Evolutionary conservation across 2,113 vertebrate species (phyloP), one percentile per base, ranked within the genome.

Genomic region (Myrmecobius fasciatus): DNA sequence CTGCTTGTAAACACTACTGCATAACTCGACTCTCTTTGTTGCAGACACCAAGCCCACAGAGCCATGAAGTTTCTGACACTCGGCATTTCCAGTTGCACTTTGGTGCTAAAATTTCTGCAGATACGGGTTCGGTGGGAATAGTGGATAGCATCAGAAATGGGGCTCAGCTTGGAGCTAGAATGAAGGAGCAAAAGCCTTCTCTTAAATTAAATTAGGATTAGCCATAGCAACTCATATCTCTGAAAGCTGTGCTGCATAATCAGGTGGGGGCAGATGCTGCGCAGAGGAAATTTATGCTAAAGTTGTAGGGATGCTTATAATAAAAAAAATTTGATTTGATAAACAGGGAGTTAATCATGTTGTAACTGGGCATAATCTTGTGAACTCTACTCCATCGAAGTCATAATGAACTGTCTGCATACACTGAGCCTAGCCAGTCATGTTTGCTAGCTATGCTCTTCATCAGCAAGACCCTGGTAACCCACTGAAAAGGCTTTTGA

Each of bases 321-420:
- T 98, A 95, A 94, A 93, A 88, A 89, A 94, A 60, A 83, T 36
- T 54, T 92, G 94, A 98, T 98, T 97, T 56, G 8, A 98, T 96
- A 97, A 98, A 95, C 54, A 96, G 94, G 53, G 95, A 97, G 92
- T 97, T 98, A 98, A 98, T 98, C 97, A 94, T 91, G 3, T 97
- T 97, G 93, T 97, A 98, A 98, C 88, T 96, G 89, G 97, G 53
- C 93, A 93, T 96, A 97, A 98, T 98, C 94, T 98, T 93, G 60
- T 96, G 96, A 98, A 95, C 96, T 75, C 43, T 93, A 97, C 93
- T 98, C 93, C 67, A 67, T 88, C 92, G 95, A 98, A 98, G 96
- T 97, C 48, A n/a, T 98, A 97, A 98, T 98, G 97, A 98, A 98
- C 96, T 9, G 90, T 93, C 96, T 95, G 94, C 95, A 92, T 97